A percentile compares a stretch with the other conserved stretches of the same genome.
Evolutionary conservation across 2,797 vertebrate species (phyloP).

Genomic region (Carapus acus): DNA sequence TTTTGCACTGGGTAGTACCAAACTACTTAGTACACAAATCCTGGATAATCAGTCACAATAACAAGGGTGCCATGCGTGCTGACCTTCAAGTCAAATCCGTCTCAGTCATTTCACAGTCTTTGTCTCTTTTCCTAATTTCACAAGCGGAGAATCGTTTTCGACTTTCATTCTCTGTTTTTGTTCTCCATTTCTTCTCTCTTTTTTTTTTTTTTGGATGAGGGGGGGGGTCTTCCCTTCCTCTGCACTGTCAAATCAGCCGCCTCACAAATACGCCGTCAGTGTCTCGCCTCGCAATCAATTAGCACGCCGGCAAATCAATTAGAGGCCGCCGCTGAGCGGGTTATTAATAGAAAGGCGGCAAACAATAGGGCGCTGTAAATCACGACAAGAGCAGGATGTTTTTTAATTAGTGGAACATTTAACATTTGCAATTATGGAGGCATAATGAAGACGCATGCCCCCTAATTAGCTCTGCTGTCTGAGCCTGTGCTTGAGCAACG

Average conservation of each 20-base stretch:
- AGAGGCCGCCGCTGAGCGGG: constrained; percentile 37
- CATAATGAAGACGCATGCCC: constrained; percentile 49
- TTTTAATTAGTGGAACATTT: constrained; percentile 50
- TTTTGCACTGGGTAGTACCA: too few species aligned
- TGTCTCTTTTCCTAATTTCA: too few species aligned
- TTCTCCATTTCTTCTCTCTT: constrained; percentile 2
- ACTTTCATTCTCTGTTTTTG: too few species aligned
- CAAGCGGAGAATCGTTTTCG: too few species aligned
- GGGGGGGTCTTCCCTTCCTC: too few species aligned
- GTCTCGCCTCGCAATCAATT: constrained; percentile 49
- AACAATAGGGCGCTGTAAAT: constrained; percentile 46
- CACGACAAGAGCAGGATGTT: constrained; percentile 38
- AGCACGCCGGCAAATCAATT: constrained; percentile 56
- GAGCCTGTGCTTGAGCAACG: not conserved
- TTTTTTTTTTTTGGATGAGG: constrained; percentile 17
- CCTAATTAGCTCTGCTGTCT: constrained; percentile 9
- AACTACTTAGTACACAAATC: too few species aligned
- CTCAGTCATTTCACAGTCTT: too few species aligned
- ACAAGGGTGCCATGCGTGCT: too few species aligned
- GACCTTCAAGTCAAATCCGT: too few species aligned
- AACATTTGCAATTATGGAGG: constrained; percentile 45
- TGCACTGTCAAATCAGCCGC: constrained; percentile 46
- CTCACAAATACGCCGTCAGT: constrained; percentile 50
- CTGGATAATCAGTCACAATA: too few species aligned
- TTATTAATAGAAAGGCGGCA: constrained; percentile 59